Evolutionary conservation across 2,888 invertebrate species (phyloP).

Genomic region (Bhutanitis thaidina): DNA sequence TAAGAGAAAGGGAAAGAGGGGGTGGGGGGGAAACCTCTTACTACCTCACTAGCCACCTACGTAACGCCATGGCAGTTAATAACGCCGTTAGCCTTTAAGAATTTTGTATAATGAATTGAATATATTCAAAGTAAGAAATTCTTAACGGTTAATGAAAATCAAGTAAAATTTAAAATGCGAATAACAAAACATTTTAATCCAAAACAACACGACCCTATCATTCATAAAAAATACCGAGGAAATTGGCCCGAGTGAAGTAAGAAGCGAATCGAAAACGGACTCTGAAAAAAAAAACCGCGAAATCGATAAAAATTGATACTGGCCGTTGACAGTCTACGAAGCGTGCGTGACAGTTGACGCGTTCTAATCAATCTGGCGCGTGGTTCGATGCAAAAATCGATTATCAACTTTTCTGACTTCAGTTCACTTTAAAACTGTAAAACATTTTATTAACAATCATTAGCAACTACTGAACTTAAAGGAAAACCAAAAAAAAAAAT

Average conservation of each 20-base stretch:
- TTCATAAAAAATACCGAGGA: constrained; percentile 27
- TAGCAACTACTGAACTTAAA: background rate
- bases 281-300: constrained; percentile 40
- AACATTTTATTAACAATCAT: background rate
- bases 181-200: constrained; percentile 44
- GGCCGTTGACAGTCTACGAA: constrained; percentile 46
- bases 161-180: constrained; percentile 24
- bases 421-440: background rate
- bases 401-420: constrained; percentile 25
- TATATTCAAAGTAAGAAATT: constrained; percentile 36
- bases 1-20: no score
- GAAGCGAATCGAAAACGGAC: constrained; percentile 55
- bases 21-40: no score
- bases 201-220: constrained; percentile 34
- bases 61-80: no score
- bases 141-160: constrained; percentile 28
- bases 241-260: constrained; percentile 46
- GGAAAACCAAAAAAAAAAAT: no score
- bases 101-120: no score
- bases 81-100: no score
- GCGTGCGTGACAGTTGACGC: constrained; percentile 69
- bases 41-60: no score
- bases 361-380: constrained; percentile 55
- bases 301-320: constrained; percentile 54
- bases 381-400: constrained; percentile 57